Percentiles rank a stretch among this genome's conserved stretches.
Conservation (phyloP, 2,888 invertebrate species). For the Spilosoma lubricipeda region DNA sequence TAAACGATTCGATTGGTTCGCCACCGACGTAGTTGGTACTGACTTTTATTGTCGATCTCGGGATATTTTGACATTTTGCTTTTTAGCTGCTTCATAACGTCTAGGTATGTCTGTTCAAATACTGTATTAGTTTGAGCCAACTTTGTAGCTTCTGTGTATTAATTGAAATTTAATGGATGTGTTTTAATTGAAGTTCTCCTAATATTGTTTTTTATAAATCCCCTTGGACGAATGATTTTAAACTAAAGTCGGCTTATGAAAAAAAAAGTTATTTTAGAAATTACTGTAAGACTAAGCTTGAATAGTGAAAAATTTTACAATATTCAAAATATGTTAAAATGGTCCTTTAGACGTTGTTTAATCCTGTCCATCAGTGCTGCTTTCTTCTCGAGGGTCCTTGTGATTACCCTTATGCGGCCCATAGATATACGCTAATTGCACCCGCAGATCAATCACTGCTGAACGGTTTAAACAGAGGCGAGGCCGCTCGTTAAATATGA, state of each 20-base stretch:
- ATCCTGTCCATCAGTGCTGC: too few species aligned
- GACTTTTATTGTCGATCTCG: background rate
- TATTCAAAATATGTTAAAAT: background rate
- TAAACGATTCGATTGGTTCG: constrained; percentile 34
- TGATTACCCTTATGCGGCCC: too few species aligned
- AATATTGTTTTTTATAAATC: background rate
- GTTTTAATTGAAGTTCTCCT: background rate
- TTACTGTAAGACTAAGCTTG: too few species aligned
- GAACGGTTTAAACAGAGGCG: too few species aligned
- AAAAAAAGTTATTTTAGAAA: too few species aligned
- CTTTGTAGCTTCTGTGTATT: background rate
- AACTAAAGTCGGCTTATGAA: background rate
- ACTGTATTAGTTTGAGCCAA: background rate
- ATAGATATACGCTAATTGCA: too few species aligned
- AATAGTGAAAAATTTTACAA: background rate
- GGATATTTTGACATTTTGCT: background rate
- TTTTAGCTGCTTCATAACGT: background rate
- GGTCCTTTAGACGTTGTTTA: background rate
- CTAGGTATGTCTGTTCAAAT: background rate
- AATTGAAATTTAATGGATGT: background rate
- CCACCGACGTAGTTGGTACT: constrained; percentile 8
- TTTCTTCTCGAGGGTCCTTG: too few species aligned
- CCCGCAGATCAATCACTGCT: too few species aligned
- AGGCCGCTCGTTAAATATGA: too few species aligned
- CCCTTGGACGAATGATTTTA: background rate